These are phyloP conservation scores for Hirtodrosophila trivittata DNA, from an alignment of 2,888 invertebrate species.

Conservation along the genomic window DNA sequence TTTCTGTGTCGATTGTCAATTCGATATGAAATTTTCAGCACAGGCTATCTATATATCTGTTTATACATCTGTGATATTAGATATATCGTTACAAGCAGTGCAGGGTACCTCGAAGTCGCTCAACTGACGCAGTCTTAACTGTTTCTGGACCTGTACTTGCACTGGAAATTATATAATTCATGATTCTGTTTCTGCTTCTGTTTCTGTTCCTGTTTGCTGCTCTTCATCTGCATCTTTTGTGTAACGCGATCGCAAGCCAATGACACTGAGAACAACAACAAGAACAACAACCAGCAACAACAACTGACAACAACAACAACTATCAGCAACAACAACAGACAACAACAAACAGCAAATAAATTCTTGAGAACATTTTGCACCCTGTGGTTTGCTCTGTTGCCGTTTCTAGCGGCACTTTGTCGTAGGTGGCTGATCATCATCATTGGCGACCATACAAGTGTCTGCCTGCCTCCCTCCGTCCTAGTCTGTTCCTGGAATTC, in stretches of 20 bases:
- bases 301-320: conserved; percentile 12
- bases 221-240: conserved; percentile 11
- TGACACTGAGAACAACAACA: conserved; percentile 45
- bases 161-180: neutral
- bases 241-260: conserved; percentile 53
- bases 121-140: too few relatives aligned
- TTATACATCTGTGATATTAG: too few relatives aligned
- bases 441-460: conserved; percentile 35
- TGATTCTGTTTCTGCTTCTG: neutral
- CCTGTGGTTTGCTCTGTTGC: conserved; percentile 39
- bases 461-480: conserved; percentile 2
- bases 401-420: conserved; percentile 56
- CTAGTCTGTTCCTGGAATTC: too few relatives aligned
- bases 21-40: too few relatives aligned
- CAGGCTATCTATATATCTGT: too few relatives aligned
- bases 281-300: conserved; percentile 12
- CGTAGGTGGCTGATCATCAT: conserved; percentile 55
- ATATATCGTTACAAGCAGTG: too few relatives aligned
- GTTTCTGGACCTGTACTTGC: too few relatives aligned
- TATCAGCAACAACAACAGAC: neutral
- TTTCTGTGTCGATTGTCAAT: too few relatives aligned
- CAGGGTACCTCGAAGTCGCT: too few relatives aligned
- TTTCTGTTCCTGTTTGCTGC: neutral
- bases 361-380: conserved; percentile 42
- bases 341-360: conserved; percentile 10